phyloP scores from a whole-genome alignment of 2,113 vertebrate species.

The Corythoichthys intestinalis region DNA sequence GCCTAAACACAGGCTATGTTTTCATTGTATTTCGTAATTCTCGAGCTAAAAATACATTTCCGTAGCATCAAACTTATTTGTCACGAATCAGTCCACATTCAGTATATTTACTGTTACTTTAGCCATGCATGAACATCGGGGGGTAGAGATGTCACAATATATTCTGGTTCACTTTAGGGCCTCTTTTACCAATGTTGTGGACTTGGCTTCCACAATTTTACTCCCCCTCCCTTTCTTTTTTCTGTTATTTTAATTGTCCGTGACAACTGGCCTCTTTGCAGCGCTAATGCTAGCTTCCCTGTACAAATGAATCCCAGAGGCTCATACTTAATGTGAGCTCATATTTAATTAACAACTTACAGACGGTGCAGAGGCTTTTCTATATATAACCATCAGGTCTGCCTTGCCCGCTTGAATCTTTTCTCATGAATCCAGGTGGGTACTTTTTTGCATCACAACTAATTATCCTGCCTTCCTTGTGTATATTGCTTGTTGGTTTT shows the following conservation, averaged over 20 bases:
- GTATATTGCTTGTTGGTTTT: neutral
- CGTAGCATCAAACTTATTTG: too few relatives aligned
- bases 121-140: neutral
- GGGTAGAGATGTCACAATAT: too few relatives aligned
- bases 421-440: neutral
- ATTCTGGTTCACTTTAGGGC: neutral
- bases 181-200: neutral
- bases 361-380: constrained; percentile 24
- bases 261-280: neutral
- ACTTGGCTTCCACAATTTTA: neutral
- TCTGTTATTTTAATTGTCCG: neutral
- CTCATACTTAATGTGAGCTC: constrained; percentile 48
- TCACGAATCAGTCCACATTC: too few relatives aligned
- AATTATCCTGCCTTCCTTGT: too few relatives aligned
- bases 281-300: neutral
- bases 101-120: neutral
- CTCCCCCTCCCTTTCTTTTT: neutral
- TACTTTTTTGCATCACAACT: neutral
- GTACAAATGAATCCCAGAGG: constrained; percentile 19
- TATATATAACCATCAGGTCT: constrained; percentile 42
- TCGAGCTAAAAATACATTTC: too few relatives aligned
- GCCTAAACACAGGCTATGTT: too few relatives aligned
- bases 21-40: too few relatives aligned
- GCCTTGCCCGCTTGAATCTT: constrained; percentile 13
- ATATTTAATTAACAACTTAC: constrained; percentile 62